Evolutionary conservation across 53 echinoderm and acorn worm species (phyloP).

Genomic region (Patiria pectinifera): DNA sequence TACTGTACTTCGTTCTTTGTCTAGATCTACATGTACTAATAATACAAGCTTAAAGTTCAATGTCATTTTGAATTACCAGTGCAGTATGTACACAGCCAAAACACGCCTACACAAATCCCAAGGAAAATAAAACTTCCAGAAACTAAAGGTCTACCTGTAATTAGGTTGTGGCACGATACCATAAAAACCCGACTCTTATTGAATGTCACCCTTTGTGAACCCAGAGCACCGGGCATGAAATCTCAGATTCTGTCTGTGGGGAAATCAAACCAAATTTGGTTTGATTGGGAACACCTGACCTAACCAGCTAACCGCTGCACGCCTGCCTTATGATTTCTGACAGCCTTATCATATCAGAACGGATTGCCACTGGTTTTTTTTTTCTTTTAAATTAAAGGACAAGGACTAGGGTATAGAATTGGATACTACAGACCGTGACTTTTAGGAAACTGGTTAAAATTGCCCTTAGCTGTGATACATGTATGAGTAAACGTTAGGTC

Average conservation of each 20-base stretch:
- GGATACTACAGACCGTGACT: conserved; percentile 29
- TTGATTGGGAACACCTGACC: conserved; percentile 50
- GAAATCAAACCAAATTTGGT: conserved; percentile 57
- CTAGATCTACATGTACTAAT: neutral
- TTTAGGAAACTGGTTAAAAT: neutral
- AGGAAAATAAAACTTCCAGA: neutral
- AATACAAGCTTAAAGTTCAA: neutral
- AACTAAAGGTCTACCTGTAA: neutral
- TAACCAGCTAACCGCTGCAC: neutral
- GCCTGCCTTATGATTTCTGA: neutral
- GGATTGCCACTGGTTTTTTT: neutral
- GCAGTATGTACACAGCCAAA: neutral
- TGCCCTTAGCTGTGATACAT: neutral
- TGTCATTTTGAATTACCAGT: neutral
- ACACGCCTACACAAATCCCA: neutral
- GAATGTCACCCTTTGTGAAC: conserved; percentile 38
- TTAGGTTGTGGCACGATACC: neutral
- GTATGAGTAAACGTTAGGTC: too few relatives aligned
- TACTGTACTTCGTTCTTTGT: neutral
- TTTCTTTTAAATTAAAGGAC: neutral
- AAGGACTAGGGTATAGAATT: neutral
- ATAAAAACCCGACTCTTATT: conserved; percentile 1
- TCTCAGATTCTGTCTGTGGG: conserved; percentile 15
- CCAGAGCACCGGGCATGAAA: neutral
- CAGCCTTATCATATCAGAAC: neutral